Evolutionary conservation across 2,113 vertebrate species (phyloP).

Genomic region (Ictalurus punctatus): DNA sequence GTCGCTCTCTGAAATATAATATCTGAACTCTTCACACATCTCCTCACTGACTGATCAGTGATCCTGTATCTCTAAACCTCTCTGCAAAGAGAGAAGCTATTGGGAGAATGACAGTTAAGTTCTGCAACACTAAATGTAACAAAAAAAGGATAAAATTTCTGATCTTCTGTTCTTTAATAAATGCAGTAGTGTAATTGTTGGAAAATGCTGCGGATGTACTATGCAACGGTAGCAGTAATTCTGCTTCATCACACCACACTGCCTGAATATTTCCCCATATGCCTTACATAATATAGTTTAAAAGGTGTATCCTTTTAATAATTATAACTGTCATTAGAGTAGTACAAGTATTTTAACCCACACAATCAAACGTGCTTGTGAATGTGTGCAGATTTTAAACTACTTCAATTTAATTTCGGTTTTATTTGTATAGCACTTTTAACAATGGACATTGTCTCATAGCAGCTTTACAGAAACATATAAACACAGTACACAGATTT

Average conservation of each 20-base stretch:
- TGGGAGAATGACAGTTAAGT: no score
- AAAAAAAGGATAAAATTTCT: not conserved
- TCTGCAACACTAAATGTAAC: no score
- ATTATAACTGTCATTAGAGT: not conserved
- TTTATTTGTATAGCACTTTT: no score
- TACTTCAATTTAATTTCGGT: no score
- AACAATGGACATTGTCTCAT: no score
- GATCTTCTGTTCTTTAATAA: not conserved
- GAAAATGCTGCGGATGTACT: not conserved
- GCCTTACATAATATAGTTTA: not conserved
- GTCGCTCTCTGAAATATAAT: not conserved
- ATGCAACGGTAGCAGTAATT: not conserved
- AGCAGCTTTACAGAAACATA: no score
- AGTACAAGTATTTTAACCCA: not conserved
- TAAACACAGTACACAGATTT: no score
- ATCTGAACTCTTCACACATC: not conserved
- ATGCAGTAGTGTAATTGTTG: not conserved
- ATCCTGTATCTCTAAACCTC: not conserved
- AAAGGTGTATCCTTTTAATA: not conserved
- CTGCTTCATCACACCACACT: not conserved
- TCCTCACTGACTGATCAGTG: not conserved
- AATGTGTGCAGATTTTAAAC: slow-evolving; percentile 56
- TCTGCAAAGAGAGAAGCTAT: not conserved
- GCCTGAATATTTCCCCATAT: not conserved
- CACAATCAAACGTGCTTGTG: slow-evolving; percentile 41